These are phyloP conservation scores for Nowickia ferox DNA, from an alignment of 2,888 invertebrate species.

Conservation along the genomic window DNA sequence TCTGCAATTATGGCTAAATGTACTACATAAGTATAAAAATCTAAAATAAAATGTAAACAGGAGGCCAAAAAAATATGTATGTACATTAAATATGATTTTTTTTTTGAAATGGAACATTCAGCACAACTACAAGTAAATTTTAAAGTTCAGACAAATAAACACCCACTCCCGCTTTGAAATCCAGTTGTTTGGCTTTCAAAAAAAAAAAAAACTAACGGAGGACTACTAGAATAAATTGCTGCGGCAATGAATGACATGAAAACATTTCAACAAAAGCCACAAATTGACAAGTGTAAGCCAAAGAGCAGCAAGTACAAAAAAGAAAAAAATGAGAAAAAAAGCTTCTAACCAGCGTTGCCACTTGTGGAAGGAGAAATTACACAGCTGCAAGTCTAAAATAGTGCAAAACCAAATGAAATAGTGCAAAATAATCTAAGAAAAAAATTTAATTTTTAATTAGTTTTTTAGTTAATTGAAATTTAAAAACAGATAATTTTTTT, in stretches of 20 bases:
- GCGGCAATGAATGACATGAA: conserved; percentile 67
- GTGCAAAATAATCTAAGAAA: no score
- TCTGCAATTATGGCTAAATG: conserved; percentile 71
- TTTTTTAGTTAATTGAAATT: no score
- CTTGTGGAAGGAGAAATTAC: no score
- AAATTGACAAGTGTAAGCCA: conserved; percentile 76
- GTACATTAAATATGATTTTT: conserved; percentile 10
- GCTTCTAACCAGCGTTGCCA: no score
- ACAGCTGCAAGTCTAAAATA: no score
- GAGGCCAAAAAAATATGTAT: conserved; percentile 10
- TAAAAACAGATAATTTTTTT: no score
- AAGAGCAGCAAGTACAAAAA: conserved; percentile 46
- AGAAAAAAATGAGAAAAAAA: conserved; percentile 1
- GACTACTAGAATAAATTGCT: conserved; percentile 20
- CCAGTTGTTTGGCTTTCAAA: not conserved
- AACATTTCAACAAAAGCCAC: conserved; percentile 74
- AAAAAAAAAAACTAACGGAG: not conserved
- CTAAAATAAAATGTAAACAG: conserved; percentile 37
- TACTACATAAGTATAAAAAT: not conserved
- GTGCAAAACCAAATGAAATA: no score
- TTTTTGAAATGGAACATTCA: conserved; percentile 21
- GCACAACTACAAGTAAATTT: conserved; percentile 40
- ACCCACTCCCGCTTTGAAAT: not conserved
- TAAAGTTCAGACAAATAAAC: conserved; percentile 35
- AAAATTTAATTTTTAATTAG: no score